Percentiles rank a stretch among this genome's conserved stretches.
phyloP scores from a whole-genome alignment of 2,113 vertebrate genomes.

The Sceloporus tristichus region DNA sequence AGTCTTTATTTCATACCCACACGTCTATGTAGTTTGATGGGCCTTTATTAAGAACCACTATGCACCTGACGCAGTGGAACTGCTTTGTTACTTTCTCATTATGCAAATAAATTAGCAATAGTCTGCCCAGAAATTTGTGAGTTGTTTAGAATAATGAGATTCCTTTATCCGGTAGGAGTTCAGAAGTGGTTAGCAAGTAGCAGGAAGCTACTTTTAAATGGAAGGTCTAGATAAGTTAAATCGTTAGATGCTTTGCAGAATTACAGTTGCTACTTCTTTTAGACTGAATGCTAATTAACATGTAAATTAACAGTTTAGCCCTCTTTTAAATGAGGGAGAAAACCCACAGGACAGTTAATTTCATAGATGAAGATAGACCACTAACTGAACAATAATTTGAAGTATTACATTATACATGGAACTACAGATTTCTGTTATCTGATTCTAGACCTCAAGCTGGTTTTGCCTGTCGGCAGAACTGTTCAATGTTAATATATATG shows the following conservation, averaged over 20 bases:
- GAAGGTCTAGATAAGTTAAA: slow-evolving; percentile 65
- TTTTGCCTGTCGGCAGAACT: slow-evolving; percentile 39
- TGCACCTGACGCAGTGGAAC: slow-evolving; percentile 43
- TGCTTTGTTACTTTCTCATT: slow-evolving; percentile 50
- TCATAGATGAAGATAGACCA: slow-evolving; percentile 70
- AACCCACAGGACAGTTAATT: slow-evolving; percentile 68
- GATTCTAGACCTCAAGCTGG: slow-evolving; percentile 62
- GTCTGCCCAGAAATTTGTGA: slow-evolving; percentile 57
- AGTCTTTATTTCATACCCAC: slow-evolving; percentile 64
- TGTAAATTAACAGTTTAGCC: slow-evolving; percentile 77
- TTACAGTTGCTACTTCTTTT: slow-evolving; percentile 65
- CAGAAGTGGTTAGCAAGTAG: slow-evolving; percentile 55
- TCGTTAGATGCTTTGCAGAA: slow-evolving; percentile 66
- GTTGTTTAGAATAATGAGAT: slow-evolving; percentile 66
- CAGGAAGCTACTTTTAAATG: slow-evolving; percentile 60
- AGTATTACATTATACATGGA: slow-evolving; percentile 67
- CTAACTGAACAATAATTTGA: slow-evolving; percentile 63
- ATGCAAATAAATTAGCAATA: slow-evolving; percentile 57
- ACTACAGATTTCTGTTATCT: slow-evolving; percentile 60
- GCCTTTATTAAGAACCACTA: slow-evolving; percentile 51
- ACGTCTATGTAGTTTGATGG: slow-evolving; percentile 48
- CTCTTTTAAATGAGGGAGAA: slow-evolving; percentile 63
- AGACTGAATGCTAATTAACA: slow-evolving; percentile 71
- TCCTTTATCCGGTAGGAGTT: slow-evolving; percentile 58
- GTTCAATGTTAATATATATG: slow-evolving; percentile 46